phyloP scores from a whole-genome alignment of 2,888 invertebrate genomes.

The Ariolimax columbianus region DNA sequence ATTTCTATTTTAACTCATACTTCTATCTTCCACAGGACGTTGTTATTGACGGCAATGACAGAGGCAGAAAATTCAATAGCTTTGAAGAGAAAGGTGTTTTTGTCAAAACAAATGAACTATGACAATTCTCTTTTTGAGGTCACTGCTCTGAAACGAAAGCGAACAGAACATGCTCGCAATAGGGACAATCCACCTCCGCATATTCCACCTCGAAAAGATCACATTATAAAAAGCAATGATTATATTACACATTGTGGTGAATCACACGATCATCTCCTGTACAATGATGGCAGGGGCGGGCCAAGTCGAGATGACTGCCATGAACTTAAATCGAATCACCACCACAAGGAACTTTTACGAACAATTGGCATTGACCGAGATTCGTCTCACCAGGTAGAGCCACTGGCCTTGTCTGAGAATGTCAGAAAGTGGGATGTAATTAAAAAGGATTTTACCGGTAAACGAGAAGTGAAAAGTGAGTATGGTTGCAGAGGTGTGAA shows the following conservation, averaged over 20 bases:
- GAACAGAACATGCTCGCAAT: background rate
- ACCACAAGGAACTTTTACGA: conserved; percentile 19
- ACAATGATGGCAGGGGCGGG: background rate
- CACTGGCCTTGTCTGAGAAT: background rate
- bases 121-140: conserved; percentile 10
- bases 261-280: background rate
- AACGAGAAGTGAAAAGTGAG: conserved; percentile 34
- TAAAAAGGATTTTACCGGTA: background rate
- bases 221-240: background rate
- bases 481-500: conserved; percentile 9
- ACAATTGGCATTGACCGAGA: conserved; percentile 8
- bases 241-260: background rate
- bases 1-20: background rate
- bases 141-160: conserved; percentile 38
- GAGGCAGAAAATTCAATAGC: conserved; percentile 90
- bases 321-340: conserved; percentile 31
- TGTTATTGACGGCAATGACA: conserved; percentile 91
- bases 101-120: conserved; percentile 21
- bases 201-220: conserved; percentile 35
- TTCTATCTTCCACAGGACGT: conserved; percentile 77
- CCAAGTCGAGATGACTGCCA: conserved; percentile 18
- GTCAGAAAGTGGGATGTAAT: background rate
- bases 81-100: conserved; percentile 43
- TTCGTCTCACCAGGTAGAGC: background rate
- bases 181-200: conserved; percentile 46